Percentiles rank a stretch among this genome's conserved stretches.
Conservation (phyloP, 2,888 invertebrate species). For the Chalcis sispes region DNA sequence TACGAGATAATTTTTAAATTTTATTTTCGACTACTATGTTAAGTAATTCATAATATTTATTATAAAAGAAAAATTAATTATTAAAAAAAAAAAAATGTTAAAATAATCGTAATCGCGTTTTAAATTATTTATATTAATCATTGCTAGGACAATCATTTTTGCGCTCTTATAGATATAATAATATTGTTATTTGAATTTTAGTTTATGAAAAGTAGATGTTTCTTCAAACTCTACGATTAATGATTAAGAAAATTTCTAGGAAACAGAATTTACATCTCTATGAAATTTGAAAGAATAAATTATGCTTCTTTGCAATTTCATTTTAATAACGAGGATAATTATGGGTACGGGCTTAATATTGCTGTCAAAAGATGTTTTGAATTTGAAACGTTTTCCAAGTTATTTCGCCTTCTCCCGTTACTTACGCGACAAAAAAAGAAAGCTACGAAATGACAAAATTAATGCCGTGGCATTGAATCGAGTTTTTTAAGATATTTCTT, state of each 20-base stretch:
- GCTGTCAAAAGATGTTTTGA: conserved; percentile 34
- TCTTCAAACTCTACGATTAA: neutral
- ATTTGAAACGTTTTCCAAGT: conserved; percentile 32
- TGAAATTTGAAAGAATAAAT: conserved; percentile 2
- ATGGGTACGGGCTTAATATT: conserved; percentile 32
- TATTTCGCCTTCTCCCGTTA: conserved; percentile 40
- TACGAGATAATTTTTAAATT: too few relatives aligned
- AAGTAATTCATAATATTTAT: too few relatives aligned
- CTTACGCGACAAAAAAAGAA: conserved; percentile 22
- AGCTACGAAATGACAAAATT: conserved; percentile 22
- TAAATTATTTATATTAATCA: too few relatives aligned
- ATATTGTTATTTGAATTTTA: too few relatives aligned
- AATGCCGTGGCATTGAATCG: conserved; percentile 1
- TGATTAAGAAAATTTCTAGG: conserved; percentile 4
- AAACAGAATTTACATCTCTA: conserved; percentile 1
- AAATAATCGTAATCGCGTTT: too few relatives aligned
- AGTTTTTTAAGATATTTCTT: conserved; percentile 14
- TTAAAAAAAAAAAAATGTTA: too few relatives aligned
- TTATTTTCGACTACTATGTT: too few relatives aligned
- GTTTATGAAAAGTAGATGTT: neutral
- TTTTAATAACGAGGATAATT: conserved; percentile 43
- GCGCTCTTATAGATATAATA: too few relatives aligned
- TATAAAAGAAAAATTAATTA: too few relatives aligned
- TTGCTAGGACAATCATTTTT: too few relatives aligned
- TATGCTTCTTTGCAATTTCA: conserved; percentile 17